Evolutionary conservation across 2,888 invertebrate species (phyloP), one percentile per base, ranked within the genome.

Genomic region (Mimas tiliae): DNA sequence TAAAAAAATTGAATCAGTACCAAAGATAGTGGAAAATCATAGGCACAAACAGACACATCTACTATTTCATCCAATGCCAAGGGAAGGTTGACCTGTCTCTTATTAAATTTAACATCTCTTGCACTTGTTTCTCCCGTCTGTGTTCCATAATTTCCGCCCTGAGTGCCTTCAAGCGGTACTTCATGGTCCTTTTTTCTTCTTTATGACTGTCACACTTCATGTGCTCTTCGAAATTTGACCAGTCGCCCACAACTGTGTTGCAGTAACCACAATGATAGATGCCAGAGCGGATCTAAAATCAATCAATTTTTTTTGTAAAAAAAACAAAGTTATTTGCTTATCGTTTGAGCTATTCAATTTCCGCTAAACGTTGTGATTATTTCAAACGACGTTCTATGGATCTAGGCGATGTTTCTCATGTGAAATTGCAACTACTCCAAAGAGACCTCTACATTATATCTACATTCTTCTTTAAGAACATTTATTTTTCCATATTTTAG

Each of bases 221-320:
- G 12, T 58, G 58, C 19, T 58, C 42, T 42, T 58, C 58, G 42
- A 38, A 58, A 19, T 19, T 12, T 0, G 38, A 9, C 58, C 58
- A 58, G 19, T 42, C 58, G 6, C 58, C 58, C 6, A 58, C 42
- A 11, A 58, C 58, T 8, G 19, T 11, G 19, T 58, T 16, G 42
- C 58, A 58, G 19, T 38, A 58, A 4, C 58, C 58, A 6, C 58
- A 58, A 16, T 58, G 58, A 12, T 58, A 58, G 9, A 11, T 4
- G 7, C 19, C 19, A 7, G 58, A 16, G 7, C 19, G 58, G 12
- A 58, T 19, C 58, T 58, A 19, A 16, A 42, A 58, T n/a, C 9
- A 16, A 1, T 9, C n/a, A 14, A 53, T 1, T 6, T 38, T 38
- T 6, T 6, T 0, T 38, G 7, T 11, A 27, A 27, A 21, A 51